A percentile compares a stretch with the other conserved stretches of the same genome.
Evolutionary conservation across 2,888 invertebrate genomes (phyloP).

Genomic region (Lithophane socia): DNA sequence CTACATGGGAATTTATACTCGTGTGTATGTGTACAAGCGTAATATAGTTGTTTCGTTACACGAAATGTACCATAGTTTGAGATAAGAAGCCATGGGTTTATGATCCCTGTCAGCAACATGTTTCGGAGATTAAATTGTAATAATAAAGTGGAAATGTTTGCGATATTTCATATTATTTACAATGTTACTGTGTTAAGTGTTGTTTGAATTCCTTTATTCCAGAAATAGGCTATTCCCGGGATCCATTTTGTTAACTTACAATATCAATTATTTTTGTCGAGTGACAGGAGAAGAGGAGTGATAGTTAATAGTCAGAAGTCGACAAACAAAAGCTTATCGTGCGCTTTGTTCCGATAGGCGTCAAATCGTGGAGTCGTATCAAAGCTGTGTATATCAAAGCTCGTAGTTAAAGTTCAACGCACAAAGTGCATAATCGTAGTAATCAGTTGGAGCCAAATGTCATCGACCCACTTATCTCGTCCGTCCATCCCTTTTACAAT

Average conservation of each 20-base stretch:
- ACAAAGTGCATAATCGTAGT: slow-evolving; percentile 90
- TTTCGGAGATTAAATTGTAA: slow-evolving; percentile 66
- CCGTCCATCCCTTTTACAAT: slow-evolving; percentile 90
- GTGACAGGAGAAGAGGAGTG: slow-evolving; percentile 7
- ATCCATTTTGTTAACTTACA: slow-evolving; percentile 12
- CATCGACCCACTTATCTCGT: slow-evolving; percentile 90
- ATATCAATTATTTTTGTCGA: neutral
- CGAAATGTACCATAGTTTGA: slow-evolving; percentile 65
- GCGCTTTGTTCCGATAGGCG: slow-evolving; percentile 62
- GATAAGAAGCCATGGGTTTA: slow-evolving; percentile 65
- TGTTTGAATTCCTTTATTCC: slow-evolving; percentile 39
- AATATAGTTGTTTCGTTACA: slow-evolving; percentile 65
- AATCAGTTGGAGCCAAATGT: slow-evolving; percentile 90
- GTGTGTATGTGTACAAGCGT: slow-evolving; percentile 65
- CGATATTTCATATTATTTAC: slow-evolving; percentile 60
- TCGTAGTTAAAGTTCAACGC: slow-evolving; percentile 88
- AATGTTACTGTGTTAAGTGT: slow-evolving; percentile 41
- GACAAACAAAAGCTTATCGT: slow-evolving; percentile 65
- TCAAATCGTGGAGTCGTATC: slow-evolving; percentile 74
- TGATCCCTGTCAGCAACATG: slow-evolving; percentile 66
- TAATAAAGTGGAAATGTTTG: slow-evolving; percentile 64
- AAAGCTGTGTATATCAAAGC: slow-evolving; percentile 82
- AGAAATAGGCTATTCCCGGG: neutral
- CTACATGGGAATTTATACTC: slow-evolving; percentile 82
- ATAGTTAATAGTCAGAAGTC: slow-evolving; percentile 26